Evolutionary conservation across 2,113 vertebrate genomes (phyloP).

Genomic region (Bagarius yarrelli): DNA sequence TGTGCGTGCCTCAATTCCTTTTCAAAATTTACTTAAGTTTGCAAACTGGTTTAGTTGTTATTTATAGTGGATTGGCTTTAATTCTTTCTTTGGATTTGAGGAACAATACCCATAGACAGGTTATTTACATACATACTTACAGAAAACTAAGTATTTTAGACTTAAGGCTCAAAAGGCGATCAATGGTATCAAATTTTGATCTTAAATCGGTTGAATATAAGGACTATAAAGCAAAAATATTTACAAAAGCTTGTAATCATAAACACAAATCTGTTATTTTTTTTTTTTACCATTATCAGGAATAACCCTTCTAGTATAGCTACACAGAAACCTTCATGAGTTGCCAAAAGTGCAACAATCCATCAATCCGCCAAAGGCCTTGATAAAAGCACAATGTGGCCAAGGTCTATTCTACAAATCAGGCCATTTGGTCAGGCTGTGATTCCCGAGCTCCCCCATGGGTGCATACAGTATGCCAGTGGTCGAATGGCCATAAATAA

Average conservation of each 20-base stretch:
- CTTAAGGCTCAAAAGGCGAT: too few species aligned
- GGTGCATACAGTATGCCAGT: constrained; percentile 38
- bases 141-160: not conserved
- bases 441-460: constrained; percentile 45
- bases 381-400: constrained; percentile 36
- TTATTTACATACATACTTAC: not conserved
- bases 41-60: not conserved
- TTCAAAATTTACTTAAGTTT: not conserved
- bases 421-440: constrained; percentile 36
- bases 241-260: not conserved
- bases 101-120: not conserved
- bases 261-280: constrained; percentile 10
- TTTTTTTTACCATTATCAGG: constrained; percentile 4
- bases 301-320: constrained; percentile 6
- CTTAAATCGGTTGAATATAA: too few species aligned
- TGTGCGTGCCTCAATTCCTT: not conserved
- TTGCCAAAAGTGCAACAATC: constrained; percentile 37
- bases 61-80: not conserved
- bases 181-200: too few species aligned
- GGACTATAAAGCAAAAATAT: too few species aligned
- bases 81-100: not conserved
- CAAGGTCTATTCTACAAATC: constrained; percentile 37
- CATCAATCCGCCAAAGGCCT: constrained; percentile 20
- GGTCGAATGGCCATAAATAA: constrained; percentile 47
- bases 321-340: constrained; percentile 7